Conservation (phyloP, 92 coral and sea anemone species). For the Epizoanthus scotinus region DNA sequence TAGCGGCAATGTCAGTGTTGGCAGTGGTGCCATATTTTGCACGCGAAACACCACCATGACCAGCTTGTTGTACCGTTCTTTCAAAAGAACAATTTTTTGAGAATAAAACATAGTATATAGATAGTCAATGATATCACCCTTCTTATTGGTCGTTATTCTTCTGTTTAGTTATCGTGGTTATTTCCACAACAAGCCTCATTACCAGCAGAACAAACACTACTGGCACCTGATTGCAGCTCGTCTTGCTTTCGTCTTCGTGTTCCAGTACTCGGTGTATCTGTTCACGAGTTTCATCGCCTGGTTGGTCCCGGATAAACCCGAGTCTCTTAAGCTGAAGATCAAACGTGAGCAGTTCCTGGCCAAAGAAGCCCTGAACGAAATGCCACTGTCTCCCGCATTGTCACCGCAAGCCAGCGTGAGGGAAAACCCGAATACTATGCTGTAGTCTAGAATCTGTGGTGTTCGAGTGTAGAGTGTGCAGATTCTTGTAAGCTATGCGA, state of each 20-base stretch:
- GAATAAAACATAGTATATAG: not conserved
- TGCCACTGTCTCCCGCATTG: conserved; percentile 31
- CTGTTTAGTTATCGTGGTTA: conserved; percentile 76
- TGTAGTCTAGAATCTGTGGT: conserved; percentile 7
- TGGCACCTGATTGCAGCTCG: conserved; percentile 91
- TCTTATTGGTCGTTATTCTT: not conserved
- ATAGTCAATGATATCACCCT: not conserved
- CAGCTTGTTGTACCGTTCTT: not conserved
- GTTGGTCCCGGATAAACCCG: conserved; percentile 80
- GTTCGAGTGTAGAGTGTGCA: too few species aligned
- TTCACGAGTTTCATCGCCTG: conserved; percentile 70
- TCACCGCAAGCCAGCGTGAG: conserved; percentile 16
- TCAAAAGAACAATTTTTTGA: too few species aligned
- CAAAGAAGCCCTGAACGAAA: conserved; percentile 43
- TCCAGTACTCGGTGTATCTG: conserved; percentile 76
- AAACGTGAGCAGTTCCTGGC: conserved; percentile 72
- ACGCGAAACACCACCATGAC: too few species aligned
- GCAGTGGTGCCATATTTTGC: too few species aligned
- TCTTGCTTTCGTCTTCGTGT: conserved; percentile 82
- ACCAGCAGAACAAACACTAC: conserved; percentile 64
- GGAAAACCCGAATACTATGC: conserved; percentile 18
- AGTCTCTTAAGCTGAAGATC: conserved; percentile 57
- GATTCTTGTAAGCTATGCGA: too few species aligned
- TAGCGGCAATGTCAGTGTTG: too few species aligned
- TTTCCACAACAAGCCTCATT: conserved; percentile 56